Percentiles rank a stretch among this genome's conserved stretches.
Conservation (phyloP, 2,888 invertebrate species). For the Hermaeophaga mercurialis region DNA sequence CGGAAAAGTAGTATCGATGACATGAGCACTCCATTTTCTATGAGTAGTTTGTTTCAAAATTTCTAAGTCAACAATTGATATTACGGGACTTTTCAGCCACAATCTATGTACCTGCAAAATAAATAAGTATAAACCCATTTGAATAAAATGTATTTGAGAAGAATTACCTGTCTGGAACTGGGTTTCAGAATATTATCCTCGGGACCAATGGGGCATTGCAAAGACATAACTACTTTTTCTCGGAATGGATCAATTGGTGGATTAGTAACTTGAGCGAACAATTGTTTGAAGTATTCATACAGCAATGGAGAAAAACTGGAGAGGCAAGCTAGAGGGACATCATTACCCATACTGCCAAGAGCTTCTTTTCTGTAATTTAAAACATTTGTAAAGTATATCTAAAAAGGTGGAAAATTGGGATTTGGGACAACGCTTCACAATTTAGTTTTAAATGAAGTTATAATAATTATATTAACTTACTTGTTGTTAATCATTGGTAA, state of each 20-base stretch:
- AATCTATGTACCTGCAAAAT: conserved; percentile 69
- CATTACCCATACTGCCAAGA: conserved; percentile 99
- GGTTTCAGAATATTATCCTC: conserved; percentile 94
- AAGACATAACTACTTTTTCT: conserved; percentile 98
- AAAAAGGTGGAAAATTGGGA: too few species aligned
- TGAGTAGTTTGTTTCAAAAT: conserved; percentile 83
- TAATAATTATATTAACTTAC: too few species aligned
- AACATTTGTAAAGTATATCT: too few species aligned
- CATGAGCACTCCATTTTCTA: conserved; percentile 85
- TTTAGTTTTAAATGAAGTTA: too few species aligned
- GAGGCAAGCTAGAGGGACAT: conserved; percentile 95
- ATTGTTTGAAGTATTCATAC: conserved; percentile 98
- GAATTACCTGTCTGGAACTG: conserved; percentile 71
- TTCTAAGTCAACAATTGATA: conserved; percentile 89
- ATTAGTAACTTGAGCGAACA: conserved; percentile 99
- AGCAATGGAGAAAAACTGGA: conserved; percentile 93
- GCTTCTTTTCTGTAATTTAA: conserved; percentile 99
- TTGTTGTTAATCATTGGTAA: conserved; percentile 93
- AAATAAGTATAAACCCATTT: too few species aligned
- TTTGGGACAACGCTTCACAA: too few species aligned
- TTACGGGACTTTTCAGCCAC: conserved; percentile 91
- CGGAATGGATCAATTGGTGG: conserved; percentile 99
- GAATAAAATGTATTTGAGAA: background rate
- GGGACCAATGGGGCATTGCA: conserved; percentile 96
- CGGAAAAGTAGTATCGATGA: conserved; percentile 85